Percentiles rank a stretch among this genome's conserved stretches.
Conservation (phyloP, 1,140 invertebrate genomes). For the Cherax quadricarinatus region DNA sequence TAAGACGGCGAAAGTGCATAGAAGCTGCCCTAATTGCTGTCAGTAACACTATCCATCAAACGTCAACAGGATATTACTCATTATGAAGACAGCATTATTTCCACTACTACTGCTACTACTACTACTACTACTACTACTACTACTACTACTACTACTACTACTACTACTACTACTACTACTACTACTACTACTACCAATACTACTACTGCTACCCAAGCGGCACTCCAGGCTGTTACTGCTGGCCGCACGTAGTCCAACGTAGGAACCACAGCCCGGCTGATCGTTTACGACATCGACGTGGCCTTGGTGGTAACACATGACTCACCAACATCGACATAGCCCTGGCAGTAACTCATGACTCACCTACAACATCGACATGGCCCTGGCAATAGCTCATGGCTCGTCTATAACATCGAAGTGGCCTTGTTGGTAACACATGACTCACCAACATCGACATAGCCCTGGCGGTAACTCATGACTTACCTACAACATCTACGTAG, state of each 20-base stretch:
- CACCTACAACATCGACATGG: slow-evolving; percentile 75
- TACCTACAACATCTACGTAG: slow-evolving; percentile 76
- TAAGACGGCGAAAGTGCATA: no score
- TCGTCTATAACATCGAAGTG: neutral
- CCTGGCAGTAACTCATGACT: slow-evolving; percentile 75
- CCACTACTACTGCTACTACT: neutral
- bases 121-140: no score
- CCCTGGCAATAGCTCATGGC: slow-evolving; percentile 75
- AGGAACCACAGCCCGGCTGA: no score
- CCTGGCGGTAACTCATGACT: slow-evolving; percentile 17
- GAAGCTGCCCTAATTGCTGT: no score
- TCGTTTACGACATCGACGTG: slow-evolving; percentile 66
- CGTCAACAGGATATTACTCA: no score
- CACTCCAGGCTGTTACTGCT: no score
- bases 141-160: neutral
- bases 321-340: slow-evolving; percentile 76
- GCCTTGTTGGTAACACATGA: neutral
- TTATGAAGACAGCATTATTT: neutral
- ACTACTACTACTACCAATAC: neutral
- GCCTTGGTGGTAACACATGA: neutral
- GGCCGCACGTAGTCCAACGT: no score
- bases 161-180: neutral
- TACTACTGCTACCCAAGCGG: no score
- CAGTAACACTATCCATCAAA: no score
- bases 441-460: slow-evolving; percentile 70